Percentiles rank a stretch among this genome's conserved stretches.
Conservation (phyloP, 2,888 invertebrate species). For the Ctenicera cuprea region DNA sequence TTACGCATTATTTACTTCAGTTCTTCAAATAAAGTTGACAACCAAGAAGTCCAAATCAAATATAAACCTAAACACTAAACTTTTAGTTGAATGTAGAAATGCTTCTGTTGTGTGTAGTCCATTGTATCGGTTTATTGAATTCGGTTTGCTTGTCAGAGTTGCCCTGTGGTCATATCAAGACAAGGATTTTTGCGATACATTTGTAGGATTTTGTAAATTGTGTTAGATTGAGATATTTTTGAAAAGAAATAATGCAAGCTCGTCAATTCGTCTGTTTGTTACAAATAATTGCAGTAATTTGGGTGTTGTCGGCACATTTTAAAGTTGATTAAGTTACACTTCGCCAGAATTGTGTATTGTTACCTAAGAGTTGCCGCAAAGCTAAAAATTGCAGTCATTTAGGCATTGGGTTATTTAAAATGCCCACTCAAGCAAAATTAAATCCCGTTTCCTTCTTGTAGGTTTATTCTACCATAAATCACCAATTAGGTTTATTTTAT, state of each 20-base stretch:
- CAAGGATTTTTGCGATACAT: constrained; percentile 1
- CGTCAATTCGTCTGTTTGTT: too few species aligned
- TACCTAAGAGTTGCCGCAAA: constrained; percentile 2
- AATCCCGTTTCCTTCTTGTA: not conserved
- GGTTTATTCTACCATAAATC: not conserved
- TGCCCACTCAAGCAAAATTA: not conserved
- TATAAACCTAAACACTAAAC: constrained; percentile 31
- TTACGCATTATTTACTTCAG: constrained; percentile 50
- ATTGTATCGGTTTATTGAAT: constrained; percentile 42
- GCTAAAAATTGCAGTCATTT: not conserved
- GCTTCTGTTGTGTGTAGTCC: constrained; percentile 31
- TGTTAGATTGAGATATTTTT: not conserved
- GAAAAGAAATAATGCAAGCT: not conserved
- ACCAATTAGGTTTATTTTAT: too few species aligned
- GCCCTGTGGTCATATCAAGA: constrained; percentile 42
- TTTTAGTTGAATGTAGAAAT: constrained; percentile 28
- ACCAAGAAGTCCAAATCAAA: constrained; percentile 49
- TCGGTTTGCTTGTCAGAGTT: constrained; percentile 43
- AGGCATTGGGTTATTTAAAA: not conserved
- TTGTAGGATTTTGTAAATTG: not conserved
- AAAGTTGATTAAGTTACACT: not conserved
- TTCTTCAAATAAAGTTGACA: constrained; percentile 53
- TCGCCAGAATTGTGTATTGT: not conserved
- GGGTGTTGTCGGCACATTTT: not conserved
- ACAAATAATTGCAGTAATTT: too few species aligned